Conservation (phyloP, 2,888 invertebrate genomes). For the Tribolium freemani region DNA sequence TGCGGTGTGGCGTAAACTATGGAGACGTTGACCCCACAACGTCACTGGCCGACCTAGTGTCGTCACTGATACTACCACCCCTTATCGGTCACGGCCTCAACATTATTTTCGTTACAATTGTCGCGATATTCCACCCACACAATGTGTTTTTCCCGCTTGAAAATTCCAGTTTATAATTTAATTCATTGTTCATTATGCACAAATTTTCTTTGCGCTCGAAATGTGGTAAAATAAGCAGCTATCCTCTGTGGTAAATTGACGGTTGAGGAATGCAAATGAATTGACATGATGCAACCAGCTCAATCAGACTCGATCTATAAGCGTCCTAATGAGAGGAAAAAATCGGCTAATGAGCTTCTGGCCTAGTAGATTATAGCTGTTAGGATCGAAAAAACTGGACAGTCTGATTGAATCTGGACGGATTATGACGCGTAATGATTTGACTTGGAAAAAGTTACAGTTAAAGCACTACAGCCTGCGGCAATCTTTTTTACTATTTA, state of each 20-base stretch:
- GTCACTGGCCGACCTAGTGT: conserved; percentile 48
- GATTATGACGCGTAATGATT: neutral
- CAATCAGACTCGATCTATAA: neutral
- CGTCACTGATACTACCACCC: conserved; percentile 45
- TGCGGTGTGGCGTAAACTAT: conserved; percentile 38
- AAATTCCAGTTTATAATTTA: neutral
- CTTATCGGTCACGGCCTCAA: conserved; percentile 47
- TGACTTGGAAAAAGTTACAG: neutral
- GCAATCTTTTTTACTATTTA: no score
- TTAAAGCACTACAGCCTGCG: neutral
- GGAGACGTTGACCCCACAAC: conserved; percentile 44
- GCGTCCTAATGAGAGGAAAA: neutral
- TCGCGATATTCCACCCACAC: neutral
- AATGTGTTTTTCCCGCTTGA: neutral
- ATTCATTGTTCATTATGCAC: neutral
- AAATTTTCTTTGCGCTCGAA: conserved; percentile 1
- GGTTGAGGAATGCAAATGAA: conserved; percentile 8
- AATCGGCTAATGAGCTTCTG: neutral
- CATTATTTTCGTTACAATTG: conserved; percentile 31
- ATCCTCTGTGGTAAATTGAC: conserved; percentile 2
- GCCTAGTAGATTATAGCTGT: neutral
- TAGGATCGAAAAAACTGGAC: neutral
- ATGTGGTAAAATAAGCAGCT: conserved; percentile 16
- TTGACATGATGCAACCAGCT: conserved; percentile 6
- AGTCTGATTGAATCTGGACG: neutral